Evolutionary conservation across 2,888 invertebrate genomes (phyloP).

Genomic region (Leucoma salicis): DNA sequence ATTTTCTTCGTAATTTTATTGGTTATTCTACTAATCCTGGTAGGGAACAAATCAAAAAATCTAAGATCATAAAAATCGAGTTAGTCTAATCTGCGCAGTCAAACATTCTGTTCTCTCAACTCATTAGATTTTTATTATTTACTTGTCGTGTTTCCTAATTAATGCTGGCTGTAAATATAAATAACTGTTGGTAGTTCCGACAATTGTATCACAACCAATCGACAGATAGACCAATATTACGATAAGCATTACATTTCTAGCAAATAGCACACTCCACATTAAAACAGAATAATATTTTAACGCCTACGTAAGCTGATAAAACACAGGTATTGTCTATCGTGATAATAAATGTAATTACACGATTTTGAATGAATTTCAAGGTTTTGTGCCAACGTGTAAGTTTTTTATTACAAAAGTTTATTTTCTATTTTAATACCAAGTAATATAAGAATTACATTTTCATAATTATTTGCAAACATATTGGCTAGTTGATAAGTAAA

Average conservation of each 20-base stretch:
- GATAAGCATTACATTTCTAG: constrained; percentile 24
- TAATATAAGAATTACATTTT: too few species aligned
- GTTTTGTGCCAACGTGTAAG: constrained; percentile 25
- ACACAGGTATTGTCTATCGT: constrained; percentile 15
- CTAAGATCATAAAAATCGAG: too few species aligned
- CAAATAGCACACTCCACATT: constrained; percentile 14
- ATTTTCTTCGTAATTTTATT: too few species aligned
- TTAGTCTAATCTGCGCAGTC: too few species aligned
- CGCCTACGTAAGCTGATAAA: constrained; percentile 31
- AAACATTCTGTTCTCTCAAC: too few species aligned
- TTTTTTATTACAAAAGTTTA: neutral
- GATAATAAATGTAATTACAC: constrained; percentile 33
- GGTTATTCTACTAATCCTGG: too few species aligned
- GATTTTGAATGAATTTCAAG: constrained; percentile 32
- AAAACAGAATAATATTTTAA: constrained; percentile 10
- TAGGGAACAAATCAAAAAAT: too few species aligned
- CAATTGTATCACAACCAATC: neutral
- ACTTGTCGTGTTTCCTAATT: too few species aligned
- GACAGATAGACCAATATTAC: constrained; percentile 3
- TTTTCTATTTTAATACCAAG: too few species aligned
- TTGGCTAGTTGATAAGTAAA: neutral
- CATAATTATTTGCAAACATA: neutral
- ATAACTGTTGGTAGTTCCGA: too few species aligned
- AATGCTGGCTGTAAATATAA: too few species aligned
- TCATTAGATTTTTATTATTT: too few species aligned